Evolutionary conservation across 2,888 invertebrate genomes (phyloP), one percentile per base, ranked within the genome.

Genomic region (Selenia dentaria): DNA sequence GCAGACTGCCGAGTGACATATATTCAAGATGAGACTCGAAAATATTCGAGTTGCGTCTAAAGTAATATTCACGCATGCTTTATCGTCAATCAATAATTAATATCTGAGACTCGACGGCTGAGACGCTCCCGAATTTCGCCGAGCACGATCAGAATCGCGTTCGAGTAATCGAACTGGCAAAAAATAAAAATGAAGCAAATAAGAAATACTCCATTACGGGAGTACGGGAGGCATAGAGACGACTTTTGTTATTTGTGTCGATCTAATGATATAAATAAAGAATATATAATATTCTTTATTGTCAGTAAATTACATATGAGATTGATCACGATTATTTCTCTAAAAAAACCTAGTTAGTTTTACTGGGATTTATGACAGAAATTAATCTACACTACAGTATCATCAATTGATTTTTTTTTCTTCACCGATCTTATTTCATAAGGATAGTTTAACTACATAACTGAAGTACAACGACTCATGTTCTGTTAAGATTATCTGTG

Each of bases 11-110:
- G 9, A 24, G 13, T 31, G n/a, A 11, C 6, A 27, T 24, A 24
- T 29, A 46, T 40, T 36, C 31, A 13, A 22, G 31, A 31, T 26
- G 22, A 25, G 29, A 48, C 48, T 49, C 40, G 52, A 62, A 64
- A 72, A 52, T 54, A 35, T 47, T 35, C 76, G 72, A 70, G 70
- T 66, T 73, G 66, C 68, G 29, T 63, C 67, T 68, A 60, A 70
- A 70, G 73, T 74, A 76, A 80, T 81, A 83, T 83, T 83, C 84
- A 84, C 79, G 83, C 76, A 82, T 75, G 71, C 73, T 72, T 86
- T 83, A 89, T 88, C 88, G 83, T 81, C 88, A 85, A 90, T 89
- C 89, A 86, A 87, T 89, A 90, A 90, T 90, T 89, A 90, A 90
- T 90, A 89, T 85, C 87, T 81, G 76, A 74, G 79, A 79, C 79